These are phyloP conservation scores for Salticus scenicus DNA, from an alignment of 2,888 invertebrate species.

Conservation along the genomic window DNA sequence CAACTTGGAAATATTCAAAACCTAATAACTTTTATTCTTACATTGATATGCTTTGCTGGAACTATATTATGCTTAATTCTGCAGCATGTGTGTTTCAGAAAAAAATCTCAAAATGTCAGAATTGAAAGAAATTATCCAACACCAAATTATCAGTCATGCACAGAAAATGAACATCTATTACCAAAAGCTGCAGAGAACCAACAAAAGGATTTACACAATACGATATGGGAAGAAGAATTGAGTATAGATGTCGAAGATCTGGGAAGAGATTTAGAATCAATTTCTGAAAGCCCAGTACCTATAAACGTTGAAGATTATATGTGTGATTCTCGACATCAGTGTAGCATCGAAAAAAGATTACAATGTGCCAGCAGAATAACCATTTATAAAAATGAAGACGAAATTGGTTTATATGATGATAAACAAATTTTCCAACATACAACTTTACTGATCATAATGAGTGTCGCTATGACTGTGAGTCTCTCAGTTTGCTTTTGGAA, in stretches of 20 bases:
- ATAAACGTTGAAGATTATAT: slow-evolving; percentile 14
- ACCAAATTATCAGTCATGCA: neutral
- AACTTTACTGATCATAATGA: slow-evolving; percentile 85
- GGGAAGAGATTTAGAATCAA: neutral
- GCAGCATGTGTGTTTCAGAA: slow-evolving; percentile 58
- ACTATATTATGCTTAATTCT: slow-evolving; percentile 65
- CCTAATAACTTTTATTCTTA: slow-evolving; percentile 76
- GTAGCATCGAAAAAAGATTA: slow-evolving; percentile 72
- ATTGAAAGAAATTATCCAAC: neutral
- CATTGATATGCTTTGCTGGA: slow-evolving; percentile 46
- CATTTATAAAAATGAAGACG: slow-evolving; percentile 71
- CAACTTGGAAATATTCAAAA: slow-evolving; percentile 87
- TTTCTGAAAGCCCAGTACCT: neutral
- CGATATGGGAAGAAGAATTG: neutral
- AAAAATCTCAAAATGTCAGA: neutral
- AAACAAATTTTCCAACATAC: slow-evolving; percentile 82
- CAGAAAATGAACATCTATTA: neutral
- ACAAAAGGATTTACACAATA: neutral
- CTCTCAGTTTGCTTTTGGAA: slow-evolving; percentile 79
- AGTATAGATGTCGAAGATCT: slow-evolving; percentile 60
- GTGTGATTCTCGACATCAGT: slow-evolving; percentile 67
- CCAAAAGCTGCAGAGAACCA: neutral
- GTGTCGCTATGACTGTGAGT: slow-evolving; percentile 92
- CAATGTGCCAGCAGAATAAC: slow-evolving; percentile 73
- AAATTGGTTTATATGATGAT: slow-evolving; percentile 56